Conservation (phyloP, 92 coral and sea anemone genomes). For the Isaurus tuberculatus region DNA sequence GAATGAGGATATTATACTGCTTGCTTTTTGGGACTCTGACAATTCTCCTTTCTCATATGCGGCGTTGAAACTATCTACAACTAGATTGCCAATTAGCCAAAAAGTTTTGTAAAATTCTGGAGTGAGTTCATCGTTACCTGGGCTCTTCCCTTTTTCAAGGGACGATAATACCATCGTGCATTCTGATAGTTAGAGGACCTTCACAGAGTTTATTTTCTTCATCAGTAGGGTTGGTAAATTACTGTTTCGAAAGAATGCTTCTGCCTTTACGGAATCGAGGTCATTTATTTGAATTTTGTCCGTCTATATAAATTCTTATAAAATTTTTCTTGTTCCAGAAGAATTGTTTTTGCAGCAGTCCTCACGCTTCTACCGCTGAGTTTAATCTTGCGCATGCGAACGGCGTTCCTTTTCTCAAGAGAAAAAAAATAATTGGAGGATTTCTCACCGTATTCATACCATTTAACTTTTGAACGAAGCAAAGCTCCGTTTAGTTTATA, state of each 20-base stretch:
- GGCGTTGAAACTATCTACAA: background rate
- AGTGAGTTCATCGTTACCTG: background rate
- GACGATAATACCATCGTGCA: background rate
- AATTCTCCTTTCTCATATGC: background rate
- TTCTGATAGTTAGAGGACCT: background rate
- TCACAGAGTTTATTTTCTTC: background rate
- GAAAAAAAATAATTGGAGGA: slow-evolving; percentile 47
- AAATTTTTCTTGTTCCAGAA: slow-evolving; percentile 1
- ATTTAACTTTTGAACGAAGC: slow-evolving; percentile 47
- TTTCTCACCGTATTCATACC: slow-evolving; percentile 48
- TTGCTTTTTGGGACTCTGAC: background rate
- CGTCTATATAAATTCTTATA: background rate
- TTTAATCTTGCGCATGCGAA: background rate
- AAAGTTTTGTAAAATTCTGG: background rate
- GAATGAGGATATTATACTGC: no score
- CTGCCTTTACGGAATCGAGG: background rate
- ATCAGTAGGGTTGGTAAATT: background rate
- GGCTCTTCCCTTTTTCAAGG: background rate
- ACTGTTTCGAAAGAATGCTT: background rate
- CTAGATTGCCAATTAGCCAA: background rate
- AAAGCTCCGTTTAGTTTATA: slow-evolving; percentile 44
- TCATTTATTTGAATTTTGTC: background rate
- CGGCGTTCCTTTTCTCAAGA: slow-evolving; percentile 48
- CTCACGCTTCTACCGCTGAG: background rate
- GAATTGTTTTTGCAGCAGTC: background rate